Conservation (phyloP, 2,888 invertebrate species). For the Coelopa pilipes region DNA sequence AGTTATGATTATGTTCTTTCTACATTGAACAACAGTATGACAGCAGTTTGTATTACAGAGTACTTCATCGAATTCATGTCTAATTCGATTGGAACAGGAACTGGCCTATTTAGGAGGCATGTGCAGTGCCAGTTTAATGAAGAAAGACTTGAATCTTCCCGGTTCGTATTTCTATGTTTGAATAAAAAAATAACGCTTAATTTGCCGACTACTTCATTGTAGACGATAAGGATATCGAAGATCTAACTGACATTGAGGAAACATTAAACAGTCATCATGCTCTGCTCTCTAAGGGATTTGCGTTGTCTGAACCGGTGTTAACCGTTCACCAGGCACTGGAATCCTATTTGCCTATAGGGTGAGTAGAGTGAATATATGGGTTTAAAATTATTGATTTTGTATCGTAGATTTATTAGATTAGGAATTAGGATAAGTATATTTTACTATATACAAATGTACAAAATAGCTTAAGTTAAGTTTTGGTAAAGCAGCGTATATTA, state of each 20-base stretch:
- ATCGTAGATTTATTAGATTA: not conserved
- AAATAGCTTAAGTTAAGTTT: slow-evolving; percentile 36
- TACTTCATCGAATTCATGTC: slow-evolving; percentile 63
- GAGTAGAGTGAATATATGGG: slow-evolving; percentile 59
- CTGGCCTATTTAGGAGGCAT: slow-evolving; percentile 89
- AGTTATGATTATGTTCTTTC: slow-evolving; percentile 30
- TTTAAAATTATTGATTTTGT: slow-evolving; percentile 16
- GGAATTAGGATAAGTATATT: not conserved
- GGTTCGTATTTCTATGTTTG: slow-evolving; percentile 50
- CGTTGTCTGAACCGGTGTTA: slow-evolving; percentile 83
- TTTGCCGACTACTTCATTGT: not conserved
- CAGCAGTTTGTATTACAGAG: slow-evolving; percentile 3
- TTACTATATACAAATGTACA: slow-evolving; percentile 24
- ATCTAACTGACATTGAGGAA: slow-evolving; percentile 78
- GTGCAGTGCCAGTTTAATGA: slow-evolving; percentile 90
- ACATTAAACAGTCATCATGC: slow-evolving; percentile 69
- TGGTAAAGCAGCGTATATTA: slow-evolving; percentile 41
- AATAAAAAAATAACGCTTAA: not conserved
- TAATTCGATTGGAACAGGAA: slow-evolving; percentile 85
- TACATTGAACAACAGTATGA: not conserved
- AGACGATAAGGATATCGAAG: slow-evolving; percentile 78
- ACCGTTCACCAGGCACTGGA: slow-evolving; percentile 91
- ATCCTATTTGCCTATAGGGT: slow-evolving; percentile 86
- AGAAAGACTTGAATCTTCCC: slow-evolving; percentile 79
- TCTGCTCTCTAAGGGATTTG: slow-evolving; percentile 89